Percentiles rank a stretch among this genome's conserved stretches.
phyloP scores from a whole-genome alignment of 2,888 invertebrate genomes.

The Rhimphoctona megacephalus region DNA sequence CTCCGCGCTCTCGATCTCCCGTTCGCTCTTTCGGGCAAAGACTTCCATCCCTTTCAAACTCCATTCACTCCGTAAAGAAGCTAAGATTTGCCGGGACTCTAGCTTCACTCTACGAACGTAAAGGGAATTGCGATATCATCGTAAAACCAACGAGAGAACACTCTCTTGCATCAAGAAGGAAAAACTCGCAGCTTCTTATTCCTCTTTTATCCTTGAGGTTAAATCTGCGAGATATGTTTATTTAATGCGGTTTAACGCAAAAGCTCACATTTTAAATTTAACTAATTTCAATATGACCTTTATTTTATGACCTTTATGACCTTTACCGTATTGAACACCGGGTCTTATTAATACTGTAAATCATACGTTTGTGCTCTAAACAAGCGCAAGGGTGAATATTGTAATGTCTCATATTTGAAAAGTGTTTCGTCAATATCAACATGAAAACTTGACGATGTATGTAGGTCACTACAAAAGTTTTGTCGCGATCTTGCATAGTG shows the following conservation, averaged over 20 bases:
- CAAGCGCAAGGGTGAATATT: neutral
- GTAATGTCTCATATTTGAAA: too few relatives aligned
- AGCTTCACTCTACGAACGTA: slow-evolving; percentile 70
- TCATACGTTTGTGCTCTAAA: neutral
- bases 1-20: neutral
- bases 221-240: slow-evolving; percentile 29
- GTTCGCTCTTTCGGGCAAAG: slow-evolving; percentile 11
- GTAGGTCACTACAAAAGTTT: too few relatives aligned
- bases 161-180: slow-evolving; percentile 27
- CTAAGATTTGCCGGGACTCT: slow-evolving; percentile 77
- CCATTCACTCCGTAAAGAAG: slow-evolving; percentile 77
- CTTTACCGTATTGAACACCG: neutral
- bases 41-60: slow-evolving; percentile 34
- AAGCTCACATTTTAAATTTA: slow-evolving; percentile 45
- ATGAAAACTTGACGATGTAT: neutral
- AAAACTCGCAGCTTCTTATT: slow-evolving; percentile 65
- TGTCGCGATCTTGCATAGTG: too few relatives aligned
- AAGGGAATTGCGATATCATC: slow-evolving; percentile 82
- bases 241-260: slow-evolving; percentile 15
- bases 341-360: neutral
- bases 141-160: slow-evolving; percentile 74
- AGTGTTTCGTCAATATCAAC: too few relatives aligned
- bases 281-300: slow-evolving; percentile 12
- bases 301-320: neutral
- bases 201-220: slow-evolving; percentile 47